Evolutionary conservation across 92 coral and sea anemone species (phyloP), one percentile per base, ranked within the genome.

Genomic region (Metridium senile): DNA sequence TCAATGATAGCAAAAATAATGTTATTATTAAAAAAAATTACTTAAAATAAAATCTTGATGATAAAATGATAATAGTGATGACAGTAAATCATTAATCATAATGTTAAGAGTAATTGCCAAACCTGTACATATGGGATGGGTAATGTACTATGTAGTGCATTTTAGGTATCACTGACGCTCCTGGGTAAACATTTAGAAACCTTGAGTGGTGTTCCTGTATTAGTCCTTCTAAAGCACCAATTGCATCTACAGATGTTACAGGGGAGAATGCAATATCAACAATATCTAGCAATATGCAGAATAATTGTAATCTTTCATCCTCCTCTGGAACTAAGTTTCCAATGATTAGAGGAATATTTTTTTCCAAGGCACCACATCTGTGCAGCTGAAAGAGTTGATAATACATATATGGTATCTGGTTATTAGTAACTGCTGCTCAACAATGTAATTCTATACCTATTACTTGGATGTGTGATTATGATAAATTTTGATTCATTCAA

Each of bases 291-390:
- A 84, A 69, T n/a, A 25, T 21, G 58, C 58, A 29, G 62, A 84
- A 78, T 45, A 57, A 84, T 31, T 71, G 88, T 79, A 79, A 84
- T 32, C 68, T 58, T 52, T 84, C 88, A 78, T 78, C 80, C 21
- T 78, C 84, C 10, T 84, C 75, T 33, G 88, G 80, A 25, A 84
- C 46, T 20, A 47, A 21, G 65, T 65, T 78, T 25, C 84, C 84
- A 70, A 84, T 70, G 25, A 84, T 47, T 23, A 78, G 57, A 23
- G 88, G 88, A 17, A 84, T 72, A 66, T n/a, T 35, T 69, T 71
- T 62, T 78, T 51, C 85, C 88, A 26, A 84, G 75, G 62, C 84
- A 84, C 88, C 84, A 78, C 80, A 78, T 78, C 68, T 84, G 88
- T 56, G 85, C 77, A 58, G 88, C 88, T 84, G 63, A 1, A 68